Evolutionary conservation across 2,888 invertebrate species (phyloP).

Genomic region (Tribolium freemani): DNA sequence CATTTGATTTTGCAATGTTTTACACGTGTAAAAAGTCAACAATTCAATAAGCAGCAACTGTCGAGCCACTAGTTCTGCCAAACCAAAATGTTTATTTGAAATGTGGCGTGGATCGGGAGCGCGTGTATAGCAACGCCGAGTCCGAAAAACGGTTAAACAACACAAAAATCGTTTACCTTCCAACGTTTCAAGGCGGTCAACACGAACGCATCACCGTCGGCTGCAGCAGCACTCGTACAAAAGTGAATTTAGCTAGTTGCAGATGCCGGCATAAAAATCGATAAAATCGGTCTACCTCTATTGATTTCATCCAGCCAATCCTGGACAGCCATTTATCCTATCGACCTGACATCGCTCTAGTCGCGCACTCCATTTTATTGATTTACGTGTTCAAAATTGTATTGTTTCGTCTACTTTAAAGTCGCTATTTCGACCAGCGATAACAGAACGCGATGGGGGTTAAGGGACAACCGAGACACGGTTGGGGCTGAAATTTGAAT

Average conservation of each 20-base stretch:
- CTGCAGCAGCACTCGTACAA: slow-evolving; percentile 35
- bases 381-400: slow-evolving; percentile 38
- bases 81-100: slow-evolving; percentile 13
- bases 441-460: not conserved
- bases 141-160: not conserved
- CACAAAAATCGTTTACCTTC: slow-evolving; percentile 23
- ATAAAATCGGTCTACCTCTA: slow-evolving; percentile 78
- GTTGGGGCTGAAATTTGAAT: not conserved
- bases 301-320: slow-evolving; percentile 80
- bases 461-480: not conserved
- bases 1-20: not conserved
- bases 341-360: slow-evolving; percentile 73
- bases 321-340: slow-evolving; percentile 84
- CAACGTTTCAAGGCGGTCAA: not conserved
- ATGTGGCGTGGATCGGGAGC: slow-evolving; percentile 1
- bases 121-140: slow-evolving; percentile 12
- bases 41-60: not conserved
- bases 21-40: not conserved
- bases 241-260: slow-evolving; percentile 44
- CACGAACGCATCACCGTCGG: slow-evolving; percentile 26
- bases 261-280: slow-evolving; percentile 72
- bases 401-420: slow-evolving; percentile 20
- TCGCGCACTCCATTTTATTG: slow-evolving; percentile 54
- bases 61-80: not conserved
- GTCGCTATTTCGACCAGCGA: not conserved